These are phyloP conservation scores for Acanthornis magna DNA, from an alignment of 2,797 vertebrate species.

Conservation along the genomic window DNA sequence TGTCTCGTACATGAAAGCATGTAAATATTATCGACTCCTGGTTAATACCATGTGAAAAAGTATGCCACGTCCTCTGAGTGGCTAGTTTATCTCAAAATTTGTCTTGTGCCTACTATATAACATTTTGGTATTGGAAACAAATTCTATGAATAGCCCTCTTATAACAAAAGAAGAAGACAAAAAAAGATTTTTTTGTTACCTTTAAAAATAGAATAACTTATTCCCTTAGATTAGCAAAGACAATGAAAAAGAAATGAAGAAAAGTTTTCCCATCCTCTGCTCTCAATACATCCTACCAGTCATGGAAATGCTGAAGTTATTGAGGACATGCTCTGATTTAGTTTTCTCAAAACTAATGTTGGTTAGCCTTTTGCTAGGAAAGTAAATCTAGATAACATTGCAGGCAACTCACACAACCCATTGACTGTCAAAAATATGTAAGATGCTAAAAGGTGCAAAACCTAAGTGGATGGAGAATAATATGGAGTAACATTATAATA, in stretches of 20 bases:
- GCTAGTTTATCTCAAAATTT: not conserved
- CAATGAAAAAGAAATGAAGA: not conserved
- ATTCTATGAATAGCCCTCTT: not conserved
- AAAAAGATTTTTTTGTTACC: not conserved
- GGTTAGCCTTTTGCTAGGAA: not conserved
- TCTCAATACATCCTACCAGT: not conserved
- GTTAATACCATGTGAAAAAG: not conserved
- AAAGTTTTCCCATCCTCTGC: not conserved
- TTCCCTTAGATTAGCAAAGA: not conserved
- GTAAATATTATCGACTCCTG: not conserved
- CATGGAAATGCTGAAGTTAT: not conserved
- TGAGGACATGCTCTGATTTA: not conserved
- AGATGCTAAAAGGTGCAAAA: not conserved
- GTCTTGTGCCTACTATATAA: not conserved
- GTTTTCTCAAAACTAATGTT: not conserved
- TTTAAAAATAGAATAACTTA: not conserved
- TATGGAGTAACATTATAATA: not conserved
- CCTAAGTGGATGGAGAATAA: not conserved
- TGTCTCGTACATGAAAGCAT: not conserved
- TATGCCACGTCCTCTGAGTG: not conserved
- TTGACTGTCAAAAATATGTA: not conserved
- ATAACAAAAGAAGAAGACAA: not conserved
- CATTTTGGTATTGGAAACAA: not conserved
- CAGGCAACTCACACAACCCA: not conserved
- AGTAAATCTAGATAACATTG: not conserved